Base-by-base conservation (phyloP, 53 echinoderm and acorn worm genomes). In the Stichopus horrens region DNA sequence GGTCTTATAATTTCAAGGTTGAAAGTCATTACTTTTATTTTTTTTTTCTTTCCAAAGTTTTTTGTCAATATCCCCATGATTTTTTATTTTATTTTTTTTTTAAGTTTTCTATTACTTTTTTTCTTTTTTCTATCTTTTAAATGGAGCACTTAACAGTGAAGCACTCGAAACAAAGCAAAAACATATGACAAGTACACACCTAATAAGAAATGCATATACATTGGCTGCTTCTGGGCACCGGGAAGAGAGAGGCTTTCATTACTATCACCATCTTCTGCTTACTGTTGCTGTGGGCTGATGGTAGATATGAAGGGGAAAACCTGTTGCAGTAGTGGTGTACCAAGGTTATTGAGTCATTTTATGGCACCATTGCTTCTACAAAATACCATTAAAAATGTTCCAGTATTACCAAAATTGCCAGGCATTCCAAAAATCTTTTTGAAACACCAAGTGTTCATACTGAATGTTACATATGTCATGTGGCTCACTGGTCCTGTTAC, bases 21-120 rank as follows among this genome's bases (percentile, higher is more conserved):
- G 87, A 88, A 91, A 91, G 91, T 91, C 81, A 80, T 88, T 83
- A 90, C 86, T 86, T 90, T 90, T 77, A 90, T 90, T 86, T 78
- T 76, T 86, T 86, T 90, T 90, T 86, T 86, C 77, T 75, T 76
- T 90, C 56, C 58, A 9, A 74, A 13, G 13, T 6, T 63, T 86
- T 90, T 90, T 77, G 37, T 71, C n/a, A 71, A 16, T 71, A n/a
- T 71, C 18, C 18, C 18, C 18, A n/a, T 13, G 19, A 71, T n/a
- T 71, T 16, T 7, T 71, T 71, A 4, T 19, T 71, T 71, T 71
- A n/a, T 63, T 79, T 53, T 51, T 79, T 79, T 53, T 79, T 37
- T 37, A 37, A 37, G 37, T 37, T 37, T 37, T 37, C 37, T 37
- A 37, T 37, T 37, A 37, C 37, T 37, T 37, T 52, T 78, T 79